Base-by-base conservation (phyloP, 2,888 invertebrate species). In the Linnaemya tessellans region DNA sequence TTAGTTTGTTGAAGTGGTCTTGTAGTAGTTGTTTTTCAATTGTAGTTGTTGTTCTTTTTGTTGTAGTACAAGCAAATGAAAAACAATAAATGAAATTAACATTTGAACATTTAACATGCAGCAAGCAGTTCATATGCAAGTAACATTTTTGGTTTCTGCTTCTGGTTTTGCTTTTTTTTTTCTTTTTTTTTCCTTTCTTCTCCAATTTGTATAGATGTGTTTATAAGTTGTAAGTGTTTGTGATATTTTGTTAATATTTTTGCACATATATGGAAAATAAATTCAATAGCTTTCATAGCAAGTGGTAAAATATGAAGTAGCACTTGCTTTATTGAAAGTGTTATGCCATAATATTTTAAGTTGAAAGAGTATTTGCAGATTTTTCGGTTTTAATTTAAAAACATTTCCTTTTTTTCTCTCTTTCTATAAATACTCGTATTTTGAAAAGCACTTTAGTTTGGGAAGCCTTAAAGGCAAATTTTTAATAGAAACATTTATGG, bases 71-170 rank as follows among this genome's bases (percentile, higher is more conserved):
- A 67, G 80, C 56, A 75, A 80, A 80, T 84, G 74, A 68, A 70
- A 79, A 84, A 75, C 84, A 84, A 84, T 84, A 80, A 80, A 75
- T 80, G 84, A 70, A 84, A 84, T 84, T 84, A 80, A 80, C 80
- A 80, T 84, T 80, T 84, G 80, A 74, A 70, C 74, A 74, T 70
- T 70, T 80, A 84, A 70, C 74, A 80, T 49, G 54, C 11, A n/a
- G 60, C 58, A 51, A 30, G 30, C 30, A 30, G 30, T 30, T 3
- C 30, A 30, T 30, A 5, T 30, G 30, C 30, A 30, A 30, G 30
- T 30, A 3, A 7, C 46, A 38, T 41, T n/a, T 20, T n/a, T 38
- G 10, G 38, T 38, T 38, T 10, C 38, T 11, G 4, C 46, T 41
- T n/a, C n/a, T n/a, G 20, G n/a, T 35, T 46, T 35, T 4, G 46